These are phyloP conservation scores for Synergus gifuensis DNA, from an alignment of 2,888 invertebrate genomes.

Conservation along the genomic window DNA sequence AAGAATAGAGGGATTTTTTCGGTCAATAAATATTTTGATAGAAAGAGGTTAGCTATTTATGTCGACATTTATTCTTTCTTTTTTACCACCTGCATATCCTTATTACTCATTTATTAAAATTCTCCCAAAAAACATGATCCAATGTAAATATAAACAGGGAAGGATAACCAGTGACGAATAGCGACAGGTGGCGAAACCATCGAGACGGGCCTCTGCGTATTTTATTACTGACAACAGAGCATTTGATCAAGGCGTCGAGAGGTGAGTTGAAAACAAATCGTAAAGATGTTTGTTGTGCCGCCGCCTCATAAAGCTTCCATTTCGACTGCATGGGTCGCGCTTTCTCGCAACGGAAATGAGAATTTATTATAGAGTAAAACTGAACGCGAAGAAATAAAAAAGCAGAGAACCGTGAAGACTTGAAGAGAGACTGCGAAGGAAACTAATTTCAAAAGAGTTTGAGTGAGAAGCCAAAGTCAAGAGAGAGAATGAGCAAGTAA, in stretches of 20 bases:
- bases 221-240: slow-evolving; percentile 67
- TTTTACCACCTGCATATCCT: too few relatives aligned
- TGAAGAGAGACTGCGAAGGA: slow-evolving; percentile 31
- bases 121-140: background rate
- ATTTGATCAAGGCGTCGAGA: slow-evolving; percentile 59
- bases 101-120: background rate
- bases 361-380: slow-evolving; percentile 61
- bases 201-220: slow-evolving; percentile 44
- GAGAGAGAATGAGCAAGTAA: background rate
- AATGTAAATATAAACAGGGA: slow-evolving; percentile 36
- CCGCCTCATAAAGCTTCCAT: slow-evolving; percentile 57
- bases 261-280: slow-evolving; percentile 68
- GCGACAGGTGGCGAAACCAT: slow-evolving; percentile 58
- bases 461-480: slow-evolving; percentile 12
- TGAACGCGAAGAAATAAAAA: slow-evolving; percentile 43
- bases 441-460: background rate
- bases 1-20: too few relatives aligned
- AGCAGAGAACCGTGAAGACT: slow-evolving; percentile 42
- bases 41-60: too few relatives aligned
- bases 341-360: slow-evolving; percentile 54
- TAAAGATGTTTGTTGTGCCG: slow-evolving; percentile 66
- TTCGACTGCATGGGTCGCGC: slow-evolving; percentile 38
- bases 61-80: too few relatives aligned
- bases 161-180: slow-evolving; percentile 56
- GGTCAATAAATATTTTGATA: too few relatives aligned